These are phyloP conservation scores for Melieria picta DNA, from an alignment of 2,888 invertebrate genomes.

Conservation along the genomic window DNA sequence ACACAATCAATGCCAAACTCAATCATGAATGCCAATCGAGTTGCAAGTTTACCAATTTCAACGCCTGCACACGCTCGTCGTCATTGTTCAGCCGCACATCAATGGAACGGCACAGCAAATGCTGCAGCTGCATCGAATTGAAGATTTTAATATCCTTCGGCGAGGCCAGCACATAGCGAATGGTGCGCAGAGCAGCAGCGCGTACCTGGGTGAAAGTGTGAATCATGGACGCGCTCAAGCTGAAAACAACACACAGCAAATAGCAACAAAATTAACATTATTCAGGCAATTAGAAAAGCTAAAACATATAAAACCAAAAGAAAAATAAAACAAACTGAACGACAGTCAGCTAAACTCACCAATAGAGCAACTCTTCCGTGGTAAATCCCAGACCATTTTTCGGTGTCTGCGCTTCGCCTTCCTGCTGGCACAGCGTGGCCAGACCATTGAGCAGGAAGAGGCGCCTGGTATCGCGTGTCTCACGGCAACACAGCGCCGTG, in stretches of 20 bases:
- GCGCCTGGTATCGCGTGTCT: constrained; percentile 79
- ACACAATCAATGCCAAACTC: not conserved
- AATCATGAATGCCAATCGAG: not conserved
- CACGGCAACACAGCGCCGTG: constrained; percentile 69
- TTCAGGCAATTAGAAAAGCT: not conserved
- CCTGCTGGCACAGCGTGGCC: constrained; percentile 73
- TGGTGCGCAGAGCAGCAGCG: constrained; percentile 86
- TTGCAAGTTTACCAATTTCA: constrained; percentile 73
- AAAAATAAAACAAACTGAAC: not conserved
- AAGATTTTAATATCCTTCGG: constrained; percentile 82
- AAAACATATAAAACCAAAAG: not conserved
- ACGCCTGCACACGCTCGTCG: constrained; percentile 89
- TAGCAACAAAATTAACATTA: constrained; percentile 4
- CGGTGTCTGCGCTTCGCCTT: constrained; percentile 35
- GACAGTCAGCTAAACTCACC: constrained; percentile 69
- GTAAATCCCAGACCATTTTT: constrained; percentile 73
- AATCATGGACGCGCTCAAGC: constrained; percentile 85
- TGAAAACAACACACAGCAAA: constrained; percentile 63
- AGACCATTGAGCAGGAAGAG: constrained; percentile 89
- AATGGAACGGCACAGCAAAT: constrained; percentile 84
- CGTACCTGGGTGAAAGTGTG: constrained; percentile 90
- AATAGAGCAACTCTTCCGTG: constrained; percentile 82
- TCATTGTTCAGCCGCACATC: constrained; percentile 92
- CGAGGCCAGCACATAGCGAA: constrained; percentile 83
- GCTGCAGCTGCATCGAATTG: constrained; percentile 84